Percentiles rank a stretch among this genome's conserved stretches.
phyloP scores from a whole-genome alignment of 2,113 vertebrate genomes.

The Lasiurus borealis region DNA sequence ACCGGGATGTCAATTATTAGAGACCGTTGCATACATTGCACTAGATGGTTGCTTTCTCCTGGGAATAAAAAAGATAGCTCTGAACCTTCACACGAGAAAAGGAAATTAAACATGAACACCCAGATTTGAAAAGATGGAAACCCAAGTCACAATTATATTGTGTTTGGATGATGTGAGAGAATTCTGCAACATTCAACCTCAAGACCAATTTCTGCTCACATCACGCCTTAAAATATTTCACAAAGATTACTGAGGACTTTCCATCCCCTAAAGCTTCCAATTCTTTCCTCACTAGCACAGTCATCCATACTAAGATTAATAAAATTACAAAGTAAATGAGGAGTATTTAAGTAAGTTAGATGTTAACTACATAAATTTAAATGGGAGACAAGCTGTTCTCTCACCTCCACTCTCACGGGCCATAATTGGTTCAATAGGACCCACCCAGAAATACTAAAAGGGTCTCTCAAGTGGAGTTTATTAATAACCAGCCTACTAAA shows the following conservation, averaged over 20 bases:
- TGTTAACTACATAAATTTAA: neutral
- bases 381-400: neutral
- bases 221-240: neutral
- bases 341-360: neutral
- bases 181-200: neutral
- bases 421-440: neutral
- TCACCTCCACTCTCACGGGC: neutral
- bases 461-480: neutral
- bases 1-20: too few species aligned
- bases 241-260: neutral
- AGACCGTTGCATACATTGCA: neutral
- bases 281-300: neutral
- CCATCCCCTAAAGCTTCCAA: neutral
- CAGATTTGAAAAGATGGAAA: neutral
- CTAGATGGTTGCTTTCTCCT: neutral
- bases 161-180: neutral
- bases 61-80: neutral
- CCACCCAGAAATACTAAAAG: neutral
- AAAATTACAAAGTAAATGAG: constrained; percentile 23
- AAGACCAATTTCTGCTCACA: neutral
- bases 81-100: neutral
- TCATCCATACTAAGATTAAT: neutral
- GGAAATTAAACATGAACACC: neutral
- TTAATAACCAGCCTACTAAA: neutral
- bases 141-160: neutral